Evolutionary conservation across 2,113 vertebrate genomes (phyloP), one percentile per base, ranked within the genome.

Genomic region (Triplophysa tibetana): DNA sequence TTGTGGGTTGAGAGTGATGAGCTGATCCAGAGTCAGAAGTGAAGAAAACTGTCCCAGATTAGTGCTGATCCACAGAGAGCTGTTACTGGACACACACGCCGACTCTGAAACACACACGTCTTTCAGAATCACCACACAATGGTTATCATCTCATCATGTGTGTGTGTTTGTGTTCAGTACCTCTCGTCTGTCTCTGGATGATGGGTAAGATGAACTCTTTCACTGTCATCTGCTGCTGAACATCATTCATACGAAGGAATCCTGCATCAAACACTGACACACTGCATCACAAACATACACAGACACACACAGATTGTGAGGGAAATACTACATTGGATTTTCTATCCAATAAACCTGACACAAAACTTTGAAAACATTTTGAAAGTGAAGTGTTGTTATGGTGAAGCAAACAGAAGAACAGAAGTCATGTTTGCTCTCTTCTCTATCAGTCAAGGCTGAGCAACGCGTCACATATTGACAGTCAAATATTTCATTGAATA

Each of bases 1-100:
- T n/a, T 66, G 70, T 26, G 29, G 29, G 41, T 81, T 81, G 63
- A 81, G 70, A 0, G 52, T 21, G 19, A 67, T 26, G 33, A 81
- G 62, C 23, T 60, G 33, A 43, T 56, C 43, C 8, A 60, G 50
- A 60, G 70, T 2, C 23, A 66, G 48, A 1, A 60, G 17, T 13
- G 24, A 29, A 21, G 79, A 81, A 41, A 81, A 75, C 52, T 56
- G 70, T 2, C 70, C 70, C 1, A 81, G 60, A 23, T 75, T 75
- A 43, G 50, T 43, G 61, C 29, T 23, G 41, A 81, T 63, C 79
- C 79, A 81, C 24, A 14, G 62, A 48, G 33, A 61, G n/a, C 70
- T 81, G 79, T 81, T 0, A 16, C 29, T 50, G 17, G 70, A 75
- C 10, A 8, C 50, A 48, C 79, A 81, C 17, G 29, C 79, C 13